A percentile compares a stretch with the other conserved stretches of the same genome.
phyloP scores from a whole-genome alignment of 30 jellyfish, hydroid and myxozoan genomes.

The Turritopsis rubra region DNA sequence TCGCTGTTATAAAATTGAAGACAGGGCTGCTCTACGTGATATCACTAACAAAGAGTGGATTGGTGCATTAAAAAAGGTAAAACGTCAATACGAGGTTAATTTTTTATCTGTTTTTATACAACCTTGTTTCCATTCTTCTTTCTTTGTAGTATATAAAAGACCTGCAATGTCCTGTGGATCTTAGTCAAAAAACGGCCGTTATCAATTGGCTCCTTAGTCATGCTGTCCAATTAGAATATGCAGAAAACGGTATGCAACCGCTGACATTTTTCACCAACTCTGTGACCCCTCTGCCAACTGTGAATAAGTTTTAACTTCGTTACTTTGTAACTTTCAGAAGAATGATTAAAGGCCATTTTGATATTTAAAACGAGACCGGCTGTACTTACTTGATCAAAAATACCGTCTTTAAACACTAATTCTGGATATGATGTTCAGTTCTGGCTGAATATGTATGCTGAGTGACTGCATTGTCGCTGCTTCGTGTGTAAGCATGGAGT shows the following conservation, averaged over 20 bases:
- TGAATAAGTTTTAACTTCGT: too few relatives aligned
- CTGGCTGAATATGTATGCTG: too few relatives aligned
- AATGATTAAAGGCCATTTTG: too few relatives aligned
- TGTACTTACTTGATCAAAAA: too few relatives aligned
- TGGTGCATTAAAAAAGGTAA: constrained; percentile 53
- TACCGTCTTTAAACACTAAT: too few relatives aligned
- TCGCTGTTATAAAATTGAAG: constrained; percentile 68
- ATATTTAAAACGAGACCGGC: too few relatives aligned
- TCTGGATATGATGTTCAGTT: not conserved
- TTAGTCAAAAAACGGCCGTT: constrained; percentile 38
- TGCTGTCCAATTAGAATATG: constrained; percentile 62
- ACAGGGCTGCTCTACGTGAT: constrained; percentile 55
- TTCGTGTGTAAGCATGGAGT: too few relatives aligned
- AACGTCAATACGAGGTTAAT: not conserved
- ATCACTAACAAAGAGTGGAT: constrained; percentile 44
- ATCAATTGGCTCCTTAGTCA: constrained; percentile 75
- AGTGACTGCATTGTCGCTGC: too few relatives aligned
- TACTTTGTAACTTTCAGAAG: too few relatives aligned
- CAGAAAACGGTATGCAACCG: constrained; percentile 43
- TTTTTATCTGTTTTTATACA: not conserved
- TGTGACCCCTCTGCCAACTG: too few relatives aligned
- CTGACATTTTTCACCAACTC: too few relatives aligned
- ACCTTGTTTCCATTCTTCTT: not conserved
- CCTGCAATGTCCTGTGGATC: constrained; percentile 67
- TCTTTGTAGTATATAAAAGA: constrained; percentile 65